Base-by-base conservation (phyloP, 1,140 invertebrate genomes). In the Drosophila ohnishii region DNA sequence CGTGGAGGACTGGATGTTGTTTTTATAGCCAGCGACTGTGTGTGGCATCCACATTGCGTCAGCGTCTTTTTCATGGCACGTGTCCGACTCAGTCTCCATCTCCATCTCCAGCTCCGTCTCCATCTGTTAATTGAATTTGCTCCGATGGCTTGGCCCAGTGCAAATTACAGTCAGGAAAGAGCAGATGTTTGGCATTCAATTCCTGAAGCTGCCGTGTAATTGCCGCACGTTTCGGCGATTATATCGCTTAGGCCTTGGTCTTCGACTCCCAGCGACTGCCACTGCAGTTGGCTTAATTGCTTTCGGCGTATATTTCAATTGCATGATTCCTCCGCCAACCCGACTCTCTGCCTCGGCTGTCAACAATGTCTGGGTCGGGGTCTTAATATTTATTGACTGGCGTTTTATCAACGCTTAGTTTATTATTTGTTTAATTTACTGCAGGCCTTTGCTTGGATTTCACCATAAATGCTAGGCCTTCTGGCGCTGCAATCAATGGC, bases 141-240 rank as follows among this genome's bases (percentile, higher is more conserved):
- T 37, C 16, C 51, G 19, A 37, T 37, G 51, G 19, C 50, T 32
- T 69, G 57, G 32, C 39, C 63, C 64, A 65, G 61, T 75, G 75
- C 53, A 78, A 80, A 84, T 80, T 71, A 63, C 28, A 44, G 37
- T 30, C 42, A 25, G 14, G 61, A 42, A 42, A 40, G 42, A 63
- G 39, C 80, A 69, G 81, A 74, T 85, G 84, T 63, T 83, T 83
- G 84, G 66, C 79, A 87, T 87, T 83, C 83, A 87, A 67, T 83
- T 87, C 58, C 67, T 56, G 83, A 77, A 86, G 72, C 81, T 83
- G 47, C 53, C 69, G 51, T 87, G 80, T 87, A 87, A 87, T 87
- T 87, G 84, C 75, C 79, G 80, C 83, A 87, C 83, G 83, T 87
- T 87, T 83, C 50, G 80, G 71, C 84, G 84, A 87, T 87, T 87